Conservation (phyloP, 2,113 vertebrate species). For the Melospiza georgiana region DNA sequence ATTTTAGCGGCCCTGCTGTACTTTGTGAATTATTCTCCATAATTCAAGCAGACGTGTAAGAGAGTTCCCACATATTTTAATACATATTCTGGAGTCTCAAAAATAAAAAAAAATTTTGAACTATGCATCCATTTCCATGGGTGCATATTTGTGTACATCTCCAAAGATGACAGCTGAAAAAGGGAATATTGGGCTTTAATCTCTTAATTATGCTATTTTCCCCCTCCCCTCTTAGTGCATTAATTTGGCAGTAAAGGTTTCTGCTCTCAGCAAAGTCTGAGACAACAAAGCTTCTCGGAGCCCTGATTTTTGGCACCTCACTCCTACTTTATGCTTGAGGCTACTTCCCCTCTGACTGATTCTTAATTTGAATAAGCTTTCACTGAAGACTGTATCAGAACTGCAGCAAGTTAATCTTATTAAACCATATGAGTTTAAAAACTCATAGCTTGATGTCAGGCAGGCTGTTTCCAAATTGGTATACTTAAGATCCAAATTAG, state of each 20-base stretch:
- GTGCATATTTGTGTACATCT: neutral
- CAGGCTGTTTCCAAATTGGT: slow-evolving; percentile 33
- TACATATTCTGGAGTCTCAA: neutral
- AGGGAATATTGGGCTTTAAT: neutral
- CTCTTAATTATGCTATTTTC: neutral
- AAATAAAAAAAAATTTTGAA: neutral
- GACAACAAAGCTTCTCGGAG: neutral
- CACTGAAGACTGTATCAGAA: slow-evolving; percentile 30
- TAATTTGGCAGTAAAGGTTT: slow-evolving; percentile 18
- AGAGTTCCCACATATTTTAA: neutral
- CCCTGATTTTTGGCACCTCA: slow-evolving; percentile 21
- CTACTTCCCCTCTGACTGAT: slow-evolving; percentile 32
- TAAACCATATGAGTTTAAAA: neutral
- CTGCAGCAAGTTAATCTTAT: slow-evolving; percentile 36
- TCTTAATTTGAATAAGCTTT: slow-evolving; percentile 45
- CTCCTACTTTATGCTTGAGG: slow-evolving; percentile 24
- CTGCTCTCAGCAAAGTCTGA: slow-evolving; percentile 15
- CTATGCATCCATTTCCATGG: neutral
- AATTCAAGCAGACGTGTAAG: slow-evolving; percentile 5
- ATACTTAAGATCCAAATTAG: slow-evolving; percentile 33
- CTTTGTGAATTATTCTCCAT: slow-evolving; percentile 18
- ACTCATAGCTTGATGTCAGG: slow-evolving; percentile 16
- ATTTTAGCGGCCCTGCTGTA: neutral
- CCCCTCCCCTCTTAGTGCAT: neutral
- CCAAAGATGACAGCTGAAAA: neutral